Conservation (phyloP, 2,113 vertebrate species). For the Chamaetylas fuelleborni region DNA sequence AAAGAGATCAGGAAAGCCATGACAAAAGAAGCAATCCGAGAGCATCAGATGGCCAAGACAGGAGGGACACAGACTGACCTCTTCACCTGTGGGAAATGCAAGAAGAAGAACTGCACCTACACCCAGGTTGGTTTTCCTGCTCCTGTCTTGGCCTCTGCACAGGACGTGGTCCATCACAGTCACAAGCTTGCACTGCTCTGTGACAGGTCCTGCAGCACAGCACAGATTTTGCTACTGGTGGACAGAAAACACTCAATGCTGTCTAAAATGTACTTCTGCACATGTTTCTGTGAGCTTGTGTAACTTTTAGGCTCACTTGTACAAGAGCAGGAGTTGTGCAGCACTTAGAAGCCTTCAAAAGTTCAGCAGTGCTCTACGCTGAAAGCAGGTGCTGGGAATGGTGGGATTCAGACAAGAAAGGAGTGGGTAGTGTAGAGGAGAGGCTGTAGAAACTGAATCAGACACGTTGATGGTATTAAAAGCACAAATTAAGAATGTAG, state of each 20-base stretch:
- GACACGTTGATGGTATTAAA: background rate
- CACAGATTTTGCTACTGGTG: background rate
- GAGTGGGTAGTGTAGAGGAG: background rate
- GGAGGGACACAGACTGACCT: conserved; percentile 93
- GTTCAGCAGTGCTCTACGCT: background rate
- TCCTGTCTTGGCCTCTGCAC: background rate
- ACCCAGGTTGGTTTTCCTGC: conserved; percentile 81
- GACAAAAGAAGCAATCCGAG: conserved; percentile 94
- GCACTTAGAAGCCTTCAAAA: background rate
- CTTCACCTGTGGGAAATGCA: conserved; percentile 91
- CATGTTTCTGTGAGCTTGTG: background rate
- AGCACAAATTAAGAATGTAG: background rate
- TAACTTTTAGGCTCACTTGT: background rate
- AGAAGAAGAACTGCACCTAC: conserved; percentile 93
- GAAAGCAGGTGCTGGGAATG: background rate
- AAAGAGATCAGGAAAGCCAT: conserved; percentile 94
- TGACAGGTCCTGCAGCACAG: background rate
- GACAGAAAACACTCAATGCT: rapidly evolving
- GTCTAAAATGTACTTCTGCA: background rate
- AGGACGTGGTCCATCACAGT: rapidly evolving
- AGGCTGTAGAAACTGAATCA: background rate
- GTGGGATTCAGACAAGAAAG: background rate
- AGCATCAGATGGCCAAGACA: conserved; percentile 94
- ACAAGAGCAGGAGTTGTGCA: background rate
- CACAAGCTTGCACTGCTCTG: rapidly evolving